Base-by-base conservation (phyloP, 2,113 vertebrate species). In the Dipodomys merriami region DNA sequence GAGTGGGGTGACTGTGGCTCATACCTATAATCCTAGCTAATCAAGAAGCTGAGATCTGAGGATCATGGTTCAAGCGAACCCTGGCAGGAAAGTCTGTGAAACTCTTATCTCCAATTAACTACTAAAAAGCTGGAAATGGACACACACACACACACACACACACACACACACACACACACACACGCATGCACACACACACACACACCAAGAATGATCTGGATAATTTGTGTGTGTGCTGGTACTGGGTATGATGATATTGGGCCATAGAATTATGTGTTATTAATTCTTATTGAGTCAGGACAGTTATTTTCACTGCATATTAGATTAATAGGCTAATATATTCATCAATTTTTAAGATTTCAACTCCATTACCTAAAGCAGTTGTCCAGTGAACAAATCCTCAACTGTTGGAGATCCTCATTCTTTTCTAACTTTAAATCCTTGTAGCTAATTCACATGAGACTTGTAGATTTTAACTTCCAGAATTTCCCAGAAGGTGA, bases 241-340 rank as follows among this genome's bases (percentile, higher is more conserved):
- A 12, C 49, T 49, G 12, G 35, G 46, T n/a, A 69, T 69, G 8
- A n/a, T 53, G 44, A 39, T 62, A 39, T 78, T 86, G n/a, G n/a
- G 6, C 27, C 2, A 39, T 82, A 27, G 13, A 67, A 79, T 83
- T 92, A 60, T 27, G 60, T 8, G 19, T 64, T n/a, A 85, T 87
- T 87, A 86, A 76, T 82, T 84, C 29, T 82, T 88, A 84, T 76
- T 11, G 78, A 68, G 53, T 86, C 16, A 78, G 39, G 78, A 86
- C 39, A 81, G 25, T 64, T 89, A 16, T 76, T 90, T 92, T 67
- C 49, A 83, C 71, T 93, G 29, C 29, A 79, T 57, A 49, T 68
- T 91, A 46, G 20, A 77, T 82, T 84, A 29, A 62, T 62, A 49
- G 15, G 3, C 20, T 80, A 83, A 88, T 23, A 49, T 67, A 39